These are phyloP conservation scores for Pteropus alecto DNA, from an alignment of 2,113 vertebrate species.

Conservation along the genomic window DNA sequence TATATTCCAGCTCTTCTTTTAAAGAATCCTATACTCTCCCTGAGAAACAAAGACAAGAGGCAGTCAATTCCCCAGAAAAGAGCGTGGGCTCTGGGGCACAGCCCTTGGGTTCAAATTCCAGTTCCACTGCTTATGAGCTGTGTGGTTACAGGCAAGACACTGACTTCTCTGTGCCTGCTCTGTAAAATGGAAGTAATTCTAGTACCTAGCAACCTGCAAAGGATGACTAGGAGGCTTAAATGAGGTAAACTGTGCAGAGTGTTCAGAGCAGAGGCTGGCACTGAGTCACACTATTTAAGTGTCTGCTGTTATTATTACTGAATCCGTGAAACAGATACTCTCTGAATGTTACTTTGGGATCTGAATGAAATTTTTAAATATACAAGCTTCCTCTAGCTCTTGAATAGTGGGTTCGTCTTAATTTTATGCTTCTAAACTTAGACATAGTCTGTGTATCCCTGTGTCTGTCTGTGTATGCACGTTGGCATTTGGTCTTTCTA, in stretches of 20 bases:
- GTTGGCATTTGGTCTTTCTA: background rate
- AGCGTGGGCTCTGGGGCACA: accelerated
- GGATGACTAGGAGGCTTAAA: background rate
- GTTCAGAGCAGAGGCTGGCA: background rate
- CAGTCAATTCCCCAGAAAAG: background rate
- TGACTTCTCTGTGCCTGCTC: background rate
- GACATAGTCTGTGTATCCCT: background rate
- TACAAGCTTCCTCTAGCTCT: background rate
- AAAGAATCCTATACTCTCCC: background rate
- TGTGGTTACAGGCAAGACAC: background rate
- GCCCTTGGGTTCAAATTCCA: background rate
- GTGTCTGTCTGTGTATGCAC: accelerated
- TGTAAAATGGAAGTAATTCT: background rate
- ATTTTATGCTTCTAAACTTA: background rate
- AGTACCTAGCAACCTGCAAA: accelerated
- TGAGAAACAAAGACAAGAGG: background rate
- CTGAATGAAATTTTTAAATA: background rate
- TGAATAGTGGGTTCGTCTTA: background rate
- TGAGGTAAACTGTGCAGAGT: background rate
- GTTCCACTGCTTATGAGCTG: accelerated
- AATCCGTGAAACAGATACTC: background rate
- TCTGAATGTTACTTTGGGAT: background rate
- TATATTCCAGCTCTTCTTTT: background rate
- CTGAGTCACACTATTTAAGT: background rate
- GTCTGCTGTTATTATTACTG: background rate